Evolutionary conservation across 2,113 vertebrate species (phyloP).

Genomic region (Eptatretus burgeri): DNA sequence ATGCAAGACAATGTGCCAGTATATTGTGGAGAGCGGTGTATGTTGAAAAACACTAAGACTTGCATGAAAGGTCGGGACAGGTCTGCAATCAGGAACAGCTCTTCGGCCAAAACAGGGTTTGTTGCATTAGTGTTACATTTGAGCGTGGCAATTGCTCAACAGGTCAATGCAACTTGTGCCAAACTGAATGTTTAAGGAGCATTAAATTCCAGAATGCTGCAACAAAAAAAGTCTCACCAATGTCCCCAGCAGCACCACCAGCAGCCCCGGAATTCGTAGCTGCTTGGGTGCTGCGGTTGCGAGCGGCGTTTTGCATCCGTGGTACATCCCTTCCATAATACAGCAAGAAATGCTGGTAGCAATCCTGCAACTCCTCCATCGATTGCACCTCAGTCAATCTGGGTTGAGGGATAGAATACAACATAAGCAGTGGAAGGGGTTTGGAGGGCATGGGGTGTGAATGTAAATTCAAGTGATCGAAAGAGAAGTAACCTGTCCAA

Average conservation of each 20-base stretch:
- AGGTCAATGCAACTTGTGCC: too few species aligned
- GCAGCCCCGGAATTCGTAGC: background rate
- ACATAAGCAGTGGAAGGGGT: background rate
- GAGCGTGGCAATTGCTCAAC: too few species aligned
- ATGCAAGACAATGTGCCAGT: too few species aligned
- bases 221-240: too few species aligned
- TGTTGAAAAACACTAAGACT: too few species aligned
- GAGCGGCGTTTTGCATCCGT: constrained; percentile 83
- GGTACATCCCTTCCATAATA: constrained; percentile 93
- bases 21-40: too few species aligned
- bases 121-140: too few species aligned
- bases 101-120: too few species aligned
- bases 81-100: too few species aligned
- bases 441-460: background rate
- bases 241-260: too few species aligned
- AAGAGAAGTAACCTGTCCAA: constrained; percentile 42
- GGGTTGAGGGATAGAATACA: background rate
- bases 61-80: too few species aligned
- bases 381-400: constrained; percentile 89
- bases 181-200: background rate
- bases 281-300: constrained; percentile 18
- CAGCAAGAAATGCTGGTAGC: constrained; percentile 83
- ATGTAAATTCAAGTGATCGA: background rate
- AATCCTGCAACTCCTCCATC: constrained; percentile 68
- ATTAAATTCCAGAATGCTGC: too few species aligned